Evolutionary conservation across 2,888 invertebrate species (phyloP).

Genomic region (Agriopis marginaria): DNA sequence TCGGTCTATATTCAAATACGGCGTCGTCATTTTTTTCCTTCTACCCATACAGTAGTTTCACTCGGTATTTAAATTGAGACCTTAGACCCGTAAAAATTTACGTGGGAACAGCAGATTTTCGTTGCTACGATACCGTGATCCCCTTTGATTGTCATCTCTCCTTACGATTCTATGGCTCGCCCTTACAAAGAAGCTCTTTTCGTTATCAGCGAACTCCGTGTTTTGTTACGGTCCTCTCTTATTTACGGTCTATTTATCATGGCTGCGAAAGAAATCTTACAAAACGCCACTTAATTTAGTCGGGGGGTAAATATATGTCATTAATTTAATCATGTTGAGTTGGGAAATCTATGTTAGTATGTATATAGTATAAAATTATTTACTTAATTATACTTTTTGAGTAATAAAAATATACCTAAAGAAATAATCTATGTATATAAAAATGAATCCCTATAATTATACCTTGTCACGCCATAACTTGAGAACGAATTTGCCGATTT

Average conservation of each 20-base stretch:
- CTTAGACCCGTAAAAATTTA: slow-evolving; percentile 6
- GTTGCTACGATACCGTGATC: slow-evolving; percentile 50
- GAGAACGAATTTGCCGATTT: too few species aligned
- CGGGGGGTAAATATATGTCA: neutral
- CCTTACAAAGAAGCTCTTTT: slow-evolving; percentile 52
- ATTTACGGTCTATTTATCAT: slow-evolving; percentile 47
- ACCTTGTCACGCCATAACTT: too few species aligned
- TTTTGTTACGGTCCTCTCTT: slow-evolving; percentile 45
- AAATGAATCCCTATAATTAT: too few species aligned
- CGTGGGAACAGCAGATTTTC: slow-evolving; percentile 27
- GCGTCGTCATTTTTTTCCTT: neutral
- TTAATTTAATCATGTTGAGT: slow-evolving; percentile 12
- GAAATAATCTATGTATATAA: too few species aligned
- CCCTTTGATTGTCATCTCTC: slow-evolving; percentile 54
- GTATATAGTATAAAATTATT: too few species aligned
- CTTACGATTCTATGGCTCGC: slow-evolving; percentile 52
- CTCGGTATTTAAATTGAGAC: neutral
- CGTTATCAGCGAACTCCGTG: slow-evolving; percentile 49
- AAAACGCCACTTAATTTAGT: slow-evolving; percentile 25
- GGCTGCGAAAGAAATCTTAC: slow-evolving; percentile 36
- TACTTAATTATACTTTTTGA: too few species aligned
- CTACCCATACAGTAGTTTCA: neutral
- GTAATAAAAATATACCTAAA: too few species aligned
- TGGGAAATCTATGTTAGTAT: too few species aligned
- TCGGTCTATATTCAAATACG: neutral